Evolutionary conservation across 2,797 vertebrate genomes (phyloP).

Genomic region (Hippoglossus hippoglossus): DNA sequence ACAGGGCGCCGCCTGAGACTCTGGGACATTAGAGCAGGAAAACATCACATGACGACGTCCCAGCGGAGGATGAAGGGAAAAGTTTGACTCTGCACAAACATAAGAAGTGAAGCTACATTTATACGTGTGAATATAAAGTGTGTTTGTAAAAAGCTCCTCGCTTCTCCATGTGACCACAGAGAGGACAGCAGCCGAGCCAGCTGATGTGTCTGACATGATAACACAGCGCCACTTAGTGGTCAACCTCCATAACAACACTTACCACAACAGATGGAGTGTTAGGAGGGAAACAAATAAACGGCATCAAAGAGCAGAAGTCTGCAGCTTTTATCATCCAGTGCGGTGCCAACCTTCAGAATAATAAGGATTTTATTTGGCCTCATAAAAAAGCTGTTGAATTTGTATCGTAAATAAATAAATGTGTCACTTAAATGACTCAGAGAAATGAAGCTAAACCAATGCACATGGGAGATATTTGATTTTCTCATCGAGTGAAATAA

Average conservation of each 20-base stretch:
- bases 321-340: background rate
- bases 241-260: conserved; percentile 22
- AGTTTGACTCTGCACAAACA: too few relatives aligned
- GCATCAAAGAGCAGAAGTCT: background rate
- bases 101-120: too few relatives aligned
- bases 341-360: background rate
- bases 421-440: background rate
- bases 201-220: conserved; percentile 16
- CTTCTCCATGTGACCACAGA: background rate
- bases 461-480: background rate
- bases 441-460: background rate
- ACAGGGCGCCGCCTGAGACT: too few relatives aligned
- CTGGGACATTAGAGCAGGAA: too few relatives aligned
- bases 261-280: background rate
- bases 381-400: background rate
- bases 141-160: background rate
- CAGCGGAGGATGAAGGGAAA: too few relatives aligned
- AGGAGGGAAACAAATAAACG: too few relatives aligned
- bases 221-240: conserved; percentile 67
- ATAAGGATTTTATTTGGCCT: background rate
- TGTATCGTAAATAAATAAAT: background rate
- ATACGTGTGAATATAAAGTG: background rate
- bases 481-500: too few relatives aligned
- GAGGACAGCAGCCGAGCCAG: background rate
- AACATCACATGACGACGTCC: background rate